These are phyloP conservation scores for Drosophila lowei DNA, from an alignment of 1,140 invertebrate species.

Conservation along the genomic window DNA sequence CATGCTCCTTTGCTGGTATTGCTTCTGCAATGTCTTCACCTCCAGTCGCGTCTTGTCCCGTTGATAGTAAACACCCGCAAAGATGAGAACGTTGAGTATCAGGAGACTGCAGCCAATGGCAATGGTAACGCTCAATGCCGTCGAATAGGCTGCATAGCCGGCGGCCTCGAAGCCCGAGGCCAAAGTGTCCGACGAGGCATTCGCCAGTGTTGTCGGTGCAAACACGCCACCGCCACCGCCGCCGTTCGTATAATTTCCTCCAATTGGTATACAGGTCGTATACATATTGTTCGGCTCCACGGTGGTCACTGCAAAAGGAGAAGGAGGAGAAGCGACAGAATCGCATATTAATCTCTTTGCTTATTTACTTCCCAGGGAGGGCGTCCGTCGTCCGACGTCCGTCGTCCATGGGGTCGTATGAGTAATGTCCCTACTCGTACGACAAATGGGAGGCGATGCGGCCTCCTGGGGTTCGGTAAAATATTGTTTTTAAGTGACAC, in stretches of 20 bases:
- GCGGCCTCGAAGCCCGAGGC: conserved; percentile 89
- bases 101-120: conserved; percentile 95
- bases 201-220: conserved; percentile 84
- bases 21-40: conserved; percentile 89
- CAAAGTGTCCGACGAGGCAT: conserved; percentile 88
- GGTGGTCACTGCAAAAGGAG: conserved; percentile 83
- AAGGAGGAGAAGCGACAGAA: conserved; percentile 22
- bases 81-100: conserved; percentile 95
- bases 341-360: conserved; percentile 51
- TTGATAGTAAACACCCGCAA: conserved; percentile 97
- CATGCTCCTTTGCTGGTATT: conserved; percentile 87
- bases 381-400: not conserved
- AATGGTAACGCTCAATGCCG: conserved; percentile 94
- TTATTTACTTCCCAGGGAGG: conserved; percentile 28
- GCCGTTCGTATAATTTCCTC: conserved; percentile 83
- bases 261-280: conserved; percentile 85
- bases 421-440: conserved; percentile 46
- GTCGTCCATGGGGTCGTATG: conserved; percentile 28
- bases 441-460: conserved; percentile 1
- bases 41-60: conserved; percentile 93
- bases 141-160: conserved; percentile 94
- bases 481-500: conserved; percentile 2
- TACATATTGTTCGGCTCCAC: conserved; percentile 85
- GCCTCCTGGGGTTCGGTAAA: not conserved
- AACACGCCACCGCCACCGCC: conserved; percentile 59